Conservation (phyloP, 2,888 invertebrate species). For the Plagodis dolabraria region DNA sequence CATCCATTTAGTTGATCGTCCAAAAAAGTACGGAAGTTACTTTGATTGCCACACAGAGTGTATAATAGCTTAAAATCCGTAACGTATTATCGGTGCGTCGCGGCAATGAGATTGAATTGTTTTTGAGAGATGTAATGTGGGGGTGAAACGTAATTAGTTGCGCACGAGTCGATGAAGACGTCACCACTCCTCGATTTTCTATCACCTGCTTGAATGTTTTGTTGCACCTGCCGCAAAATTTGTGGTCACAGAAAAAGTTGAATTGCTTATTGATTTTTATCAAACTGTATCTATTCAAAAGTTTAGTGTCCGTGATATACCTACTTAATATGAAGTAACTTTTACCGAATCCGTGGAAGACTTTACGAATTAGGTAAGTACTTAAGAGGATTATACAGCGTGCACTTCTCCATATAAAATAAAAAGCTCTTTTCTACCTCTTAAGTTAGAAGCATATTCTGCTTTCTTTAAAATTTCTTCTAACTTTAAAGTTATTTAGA, state of each 20-base stretch:
- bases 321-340: background rate
- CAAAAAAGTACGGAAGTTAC: slow-evolving; percentile 59
- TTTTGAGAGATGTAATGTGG: slow-evolving; percentile 54
- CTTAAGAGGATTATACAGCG: too few relatives aligned
- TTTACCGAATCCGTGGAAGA: too few relatives aligned
- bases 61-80: slow-evolving; percentile 54
- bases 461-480: too few relatives aligned
- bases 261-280: slow-evolving; percentile 29
- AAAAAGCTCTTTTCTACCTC: too few relatives aligned
- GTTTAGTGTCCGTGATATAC: too few relatives aligned
- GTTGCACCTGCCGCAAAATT: slow-evolving; percentile 60
- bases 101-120: slow-evolving; percentile 48
- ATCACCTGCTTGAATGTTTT: slow-evolving; percentile 63
- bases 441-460: too few relatives aligned
- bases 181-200: slow-evolving; percentile 49
- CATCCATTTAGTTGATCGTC: slow-evolving; percentile 59
- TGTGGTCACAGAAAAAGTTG: slow-evolving; percentile 49
- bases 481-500: too few relatives aligned
- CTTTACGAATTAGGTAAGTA: too few relatives aligned
- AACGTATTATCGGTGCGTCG: slow-evolving; percentile 25
- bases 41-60: slow-evolving; percentile 62
- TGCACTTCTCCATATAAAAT: too few relatives aligned
- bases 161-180: slow-evolving; percentile 75
- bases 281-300: background rate
- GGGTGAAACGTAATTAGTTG: slow-evolving; percentile 64